Evolutionary conservation across 1,140 invertebrate genomes (phyloP), one percentile per base, ranked within the genome.

Genomic region (Drosophila quadrilineata): DNA sequence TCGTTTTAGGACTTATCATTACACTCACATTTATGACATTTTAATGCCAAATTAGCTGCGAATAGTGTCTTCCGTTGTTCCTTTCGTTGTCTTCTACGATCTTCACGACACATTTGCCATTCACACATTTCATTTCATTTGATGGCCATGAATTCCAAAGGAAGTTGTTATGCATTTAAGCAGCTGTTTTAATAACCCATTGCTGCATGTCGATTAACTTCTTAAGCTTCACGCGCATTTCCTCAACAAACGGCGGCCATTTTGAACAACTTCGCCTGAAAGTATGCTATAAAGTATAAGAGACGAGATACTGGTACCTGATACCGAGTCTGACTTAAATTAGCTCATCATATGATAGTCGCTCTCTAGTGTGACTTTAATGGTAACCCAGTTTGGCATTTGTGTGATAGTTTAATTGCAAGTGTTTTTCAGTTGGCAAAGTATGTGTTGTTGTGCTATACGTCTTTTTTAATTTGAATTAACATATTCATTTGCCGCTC

Each of bases 11-110:
- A 10, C 36, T 57, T 71, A 69, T 71, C 58, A 52, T 26, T 22
- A 35, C 22, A 10, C 33, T 45, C 40, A 22, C 40, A 43, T 72
- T 72, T 54, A 64, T 57, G 64, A 49, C 40, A 59, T 70, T 72
- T 69, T 65, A 70, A 72, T 65, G 66, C 36, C 35, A 70, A 72
- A 72, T 72, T 72, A 70, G 70, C 70, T 65, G 41, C 41, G 53
- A 70, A 72, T 70, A 70, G 70, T 70, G 53, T 38, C 60, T 54
- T 59, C n/a, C n/a, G n/a, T n/a, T n/a, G n/a, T n/a, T n/a, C n/a
- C n/a, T n/a, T n/a, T n/a, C n/a, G n/a, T n/a, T n/a, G n/a, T 72
- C 59, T 72, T 58, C 65, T 53, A 58, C 40, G 12, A 16, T 6
- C n/a, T n/a, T n/a, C 40, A 43, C 36, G 33, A 29, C 48, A 12